Percentiles rank a stretch among this genome's conserved stretches.
phyloP scores from a whole-genome alignment of 2,797 vertebrate species.

The Podargus strigoides region DNA sequence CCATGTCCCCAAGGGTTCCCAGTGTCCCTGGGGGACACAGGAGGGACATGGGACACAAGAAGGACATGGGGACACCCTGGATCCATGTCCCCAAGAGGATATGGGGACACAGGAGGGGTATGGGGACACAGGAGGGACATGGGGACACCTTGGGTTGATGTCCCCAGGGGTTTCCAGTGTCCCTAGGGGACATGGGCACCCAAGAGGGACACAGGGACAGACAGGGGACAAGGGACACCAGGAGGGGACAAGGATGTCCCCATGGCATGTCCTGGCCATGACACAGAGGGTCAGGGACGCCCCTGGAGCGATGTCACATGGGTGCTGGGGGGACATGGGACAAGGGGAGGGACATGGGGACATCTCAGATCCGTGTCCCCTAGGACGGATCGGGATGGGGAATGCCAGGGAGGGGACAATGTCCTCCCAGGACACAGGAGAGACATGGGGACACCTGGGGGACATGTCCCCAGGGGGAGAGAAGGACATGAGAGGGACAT shows the following conservation, averaged over 20 bases:
- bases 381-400: not conserved
- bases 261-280: not conserved
- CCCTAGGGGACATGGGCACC: not conserved
- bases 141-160: not conserved
- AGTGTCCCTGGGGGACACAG: too few relatives aligned
- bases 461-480: not conserved
- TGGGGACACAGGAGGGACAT: not conserved
- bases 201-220: not conserved
- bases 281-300: not conserved
- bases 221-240: conserved; percentile 28
- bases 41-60: too few relatives aligned
- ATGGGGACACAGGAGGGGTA: too few relatives aligned
- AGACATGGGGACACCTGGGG: not conserved
- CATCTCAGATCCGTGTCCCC: not conserved
- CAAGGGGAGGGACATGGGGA: not conserved
- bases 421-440: not conserved
- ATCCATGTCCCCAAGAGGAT: too few relatives aligned
- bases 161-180: not conserved
- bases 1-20: too few relatives aligned
- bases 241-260: not conserved
- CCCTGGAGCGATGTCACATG: not conserved
- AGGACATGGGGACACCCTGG: too few relatives aligned
- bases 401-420: not conserved
- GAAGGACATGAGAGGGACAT: too few relatives aligned
- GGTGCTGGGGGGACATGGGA: not conserved